Evolutionary conservation across 2,113 vertebrate genomes (phyloP), one percentile per base, ranked within the genome.

Genomic region (Balaeniceps rex): DNA sequence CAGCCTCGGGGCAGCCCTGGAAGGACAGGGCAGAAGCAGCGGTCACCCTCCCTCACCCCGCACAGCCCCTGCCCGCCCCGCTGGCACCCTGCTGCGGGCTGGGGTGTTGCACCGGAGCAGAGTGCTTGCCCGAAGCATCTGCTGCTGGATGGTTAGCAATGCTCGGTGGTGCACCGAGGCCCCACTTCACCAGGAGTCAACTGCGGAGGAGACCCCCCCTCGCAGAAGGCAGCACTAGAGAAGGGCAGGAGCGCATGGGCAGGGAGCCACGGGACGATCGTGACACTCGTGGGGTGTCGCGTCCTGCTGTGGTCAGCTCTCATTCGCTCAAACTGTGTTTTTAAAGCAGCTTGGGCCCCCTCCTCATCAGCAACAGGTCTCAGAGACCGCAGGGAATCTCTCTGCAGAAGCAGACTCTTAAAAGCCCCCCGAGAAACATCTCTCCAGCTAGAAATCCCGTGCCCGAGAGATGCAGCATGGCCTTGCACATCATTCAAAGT

Each of bases 1-100:
- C 98, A 98, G 89, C 98, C 98, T 72, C 93, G 97, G 79, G 98
- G 98, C 94, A 98, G 84, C 80, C 92, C 98, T 98, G 95, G 4
- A 44, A 88, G 96, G 75, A 97, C 71, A 94, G 21, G 68, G 55
- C 78, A 64, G 76, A 40, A 83, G 84, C 34, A 60, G 79, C 2
- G 11, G 52, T 94, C 88, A 94, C 44, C 51, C 28, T 77, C 70
- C 34, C 19, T 60, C 4, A 1, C 16, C 25, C 31, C 3, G 0
- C 6, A 0, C n/a, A 51, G 57, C 64, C 65, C 69, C 33, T 52
- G 25, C 38, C 65, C 51, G 24, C 65, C 47, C 58, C 3, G 2
- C 60, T 19, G 3, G 4, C 7, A 19, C 28, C 33, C 82, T 40
- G 61, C 72, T 21, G 28, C 0, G 1, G 24, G 51, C 21, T 55